Percentiles rank a stretch among this genome's conserved stretches.
Conservation (phyloP, 2,797 vertebrate species). For the Cynodonichthys magdalenae region DNA sequence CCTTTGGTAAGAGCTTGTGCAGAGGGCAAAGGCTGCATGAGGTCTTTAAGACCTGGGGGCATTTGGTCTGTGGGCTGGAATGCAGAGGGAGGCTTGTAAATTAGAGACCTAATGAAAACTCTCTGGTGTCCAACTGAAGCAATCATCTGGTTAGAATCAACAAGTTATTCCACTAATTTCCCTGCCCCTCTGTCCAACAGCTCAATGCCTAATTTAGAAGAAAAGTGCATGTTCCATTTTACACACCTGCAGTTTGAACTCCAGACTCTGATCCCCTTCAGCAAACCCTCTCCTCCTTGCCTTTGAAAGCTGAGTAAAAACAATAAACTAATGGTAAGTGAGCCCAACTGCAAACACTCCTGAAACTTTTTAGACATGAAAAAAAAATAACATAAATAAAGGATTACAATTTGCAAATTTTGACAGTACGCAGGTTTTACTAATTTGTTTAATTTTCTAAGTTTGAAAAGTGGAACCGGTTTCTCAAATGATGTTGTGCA, state of each 20-base stretch:
- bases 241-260: slow-evolving; percentile 94
- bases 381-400: slow-evolving; percentile 21
- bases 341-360: neutral
- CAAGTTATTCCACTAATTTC: slow-evolving; percentile 98
- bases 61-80: slow-evolving; percentile 85
- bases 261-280: slow-evolving; percentile 53
- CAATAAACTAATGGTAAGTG: slow-evolving; percentile 30
- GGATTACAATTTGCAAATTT: neutral
- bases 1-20: slow-evolving; percentile 51
- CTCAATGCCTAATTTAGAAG: slow-evolving; percentile 96
- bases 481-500: neutral
- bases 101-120: slow-evolving; percentile 98
- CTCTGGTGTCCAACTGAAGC: slow-evolving; percentile 94
- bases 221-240: slow-evolving; percentile 91
- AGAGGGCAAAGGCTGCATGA: slow-evolving; percentile 69
- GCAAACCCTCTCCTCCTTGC: slow-evolving; percentile 44
- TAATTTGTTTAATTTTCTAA: neutral
- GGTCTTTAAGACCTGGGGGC: slow-evolving; percentile 79
- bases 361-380: slow-evolving; percentile 7
- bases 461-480: neutral
- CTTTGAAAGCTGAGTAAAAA: slow-evolving; percentile 40
- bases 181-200: slow-evolving; percentile 89
- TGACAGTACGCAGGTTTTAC: neutral
- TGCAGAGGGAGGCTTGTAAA: slow-evolving; percentile 95
- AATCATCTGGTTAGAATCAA: slow-evolving; percentile 99